These are phyloP conservation scores for Xanthia togata DNA, from an alignment of 2,888 invertebrate species.

Conservation along the genomic window DNA sequence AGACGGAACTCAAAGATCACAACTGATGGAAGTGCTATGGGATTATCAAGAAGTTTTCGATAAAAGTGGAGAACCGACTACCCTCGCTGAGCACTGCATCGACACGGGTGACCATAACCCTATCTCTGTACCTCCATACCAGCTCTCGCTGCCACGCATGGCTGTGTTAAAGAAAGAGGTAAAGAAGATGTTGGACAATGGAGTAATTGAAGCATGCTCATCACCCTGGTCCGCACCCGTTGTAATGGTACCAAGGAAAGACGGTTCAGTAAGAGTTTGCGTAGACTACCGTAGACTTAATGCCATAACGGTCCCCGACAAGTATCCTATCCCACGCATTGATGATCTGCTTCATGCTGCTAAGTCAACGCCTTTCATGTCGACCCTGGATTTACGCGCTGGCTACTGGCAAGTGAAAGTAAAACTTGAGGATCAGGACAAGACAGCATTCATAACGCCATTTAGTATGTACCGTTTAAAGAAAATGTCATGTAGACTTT, in stretches of 20 bases:
- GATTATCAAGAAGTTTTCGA: background rate
- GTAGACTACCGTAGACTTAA: slow-evolving; percentile 60
- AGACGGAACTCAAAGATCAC: slow-evolving; percentile 1
- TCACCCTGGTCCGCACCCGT: slow-evolving; percentile 67
- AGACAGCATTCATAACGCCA: slow-evolving; percentile 22
- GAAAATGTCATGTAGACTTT: slow-evolving; percentile 24
- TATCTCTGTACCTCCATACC: slow-evolving; percentile 30
- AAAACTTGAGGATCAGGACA: slow-evolving; percentile 10
- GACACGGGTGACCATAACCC: slow-evolving; percentile 31
- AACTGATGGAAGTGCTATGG: slow-evolving; percentile 8
- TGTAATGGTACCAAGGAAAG: slow-evolving; percentile 74
- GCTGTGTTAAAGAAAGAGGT: slow-evolving; percentile 18
- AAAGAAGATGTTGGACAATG: slow-evolving; percentile 13
- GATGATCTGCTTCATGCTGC: slow-evolving; percentile 27
- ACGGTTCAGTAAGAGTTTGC: slow-evolving; percentile 70
- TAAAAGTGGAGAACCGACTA: slow-evolving; percentile 1
- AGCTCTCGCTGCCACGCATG: slow-evolving; percentile 21
- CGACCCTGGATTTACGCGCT: slow-evolving; percentile 20
- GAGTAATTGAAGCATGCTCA: slow-evolving; percentile 11
- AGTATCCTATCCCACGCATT: slow-evolving; percentile 7
- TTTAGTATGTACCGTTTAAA: slow-evolving; percentile 21
- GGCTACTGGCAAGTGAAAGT: slow-evolving; percentile 34
- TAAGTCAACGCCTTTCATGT: slow-evolving; percentile 27
- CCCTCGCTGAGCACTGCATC: slow-evolving; percentile 36
- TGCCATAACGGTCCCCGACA: slow-evolving; percentile 4